Evolutionary conservation across 1,140 invertebrate genomes (phyloP).

Genomic region (Philopotamus ludificatus): DNA sequence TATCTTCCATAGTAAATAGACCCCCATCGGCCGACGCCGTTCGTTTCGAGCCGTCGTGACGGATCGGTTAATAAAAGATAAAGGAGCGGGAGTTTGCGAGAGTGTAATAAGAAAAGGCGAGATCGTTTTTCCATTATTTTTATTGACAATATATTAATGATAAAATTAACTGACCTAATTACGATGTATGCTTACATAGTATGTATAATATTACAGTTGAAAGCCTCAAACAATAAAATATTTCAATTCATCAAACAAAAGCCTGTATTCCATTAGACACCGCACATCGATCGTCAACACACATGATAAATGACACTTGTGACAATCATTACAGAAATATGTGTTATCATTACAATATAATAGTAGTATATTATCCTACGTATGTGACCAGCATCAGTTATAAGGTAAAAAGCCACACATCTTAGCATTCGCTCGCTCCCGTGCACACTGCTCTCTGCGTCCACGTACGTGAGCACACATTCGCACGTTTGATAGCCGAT

Average conservation of each 20-base stretch:
- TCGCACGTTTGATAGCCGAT: no score
- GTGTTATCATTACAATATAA: conserved; percentile 16
- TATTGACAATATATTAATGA: conserved; percentile 43
- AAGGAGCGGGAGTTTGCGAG: no score
- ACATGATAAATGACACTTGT: conserved; percentile 30
- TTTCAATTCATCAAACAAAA: conserved; percentile 34
- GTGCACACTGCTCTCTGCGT: no score
- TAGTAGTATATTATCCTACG: conserved; percentile 17
- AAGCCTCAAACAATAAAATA: conserved; percentile 34
- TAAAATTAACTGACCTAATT: conserved; percentile 41
- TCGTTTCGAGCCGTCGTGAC: no score
- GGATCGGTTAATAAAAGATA: no score
- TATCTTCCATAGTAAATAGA: no score
- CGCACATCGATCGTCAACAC: no score
- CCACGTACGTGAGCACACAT: no score
- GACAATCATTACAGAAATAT: conserved; percentile 29
- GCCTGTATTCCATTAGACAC: no score
- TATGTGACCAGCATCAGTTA: conserved; percentile 12
- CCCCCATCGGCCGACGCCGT: no score
- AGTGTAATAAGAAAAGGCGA: neutral
- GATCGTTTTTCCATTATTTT: conserved; percentile 36
- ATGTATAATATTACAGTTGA: conserved; percentile 39
- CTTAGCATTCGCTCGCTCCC: no score
- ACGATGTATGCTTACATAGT: conserved; percentile 38
- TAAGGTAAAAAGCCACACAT: no score